Evolutionary conservation across 2,888 invertebrate species (phyloP).

Genomic region (Drosophila greeni): DNA sequence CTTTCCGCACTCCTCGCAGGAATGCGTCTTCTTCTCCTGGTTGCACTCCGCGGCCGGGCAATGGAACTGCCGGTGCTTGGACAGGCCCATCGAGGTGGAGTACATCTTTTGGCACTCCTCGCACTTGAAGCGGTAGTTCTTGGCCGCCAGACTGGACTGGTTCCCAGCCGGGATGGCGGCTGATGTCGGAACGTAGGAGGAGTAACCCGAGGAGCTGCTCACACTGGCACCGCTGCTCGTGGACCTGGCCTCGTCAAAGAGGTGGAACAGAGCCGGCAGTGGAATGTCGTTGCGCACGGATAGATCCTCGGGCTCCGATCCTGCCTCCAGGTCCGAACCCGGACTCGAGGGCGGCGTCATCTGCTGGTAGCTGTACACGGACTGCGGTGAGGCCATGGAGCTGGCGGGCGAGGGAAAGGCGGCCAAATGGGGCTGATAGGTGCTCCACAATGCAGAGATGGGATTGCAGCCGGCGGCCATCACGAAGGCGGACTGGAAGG

Average conservation of each 20-base stretch:
- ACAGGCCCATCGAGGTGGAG: slow-evolving; percentile 95
- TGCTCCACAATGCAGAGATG: slow-evolving; percentile 73
- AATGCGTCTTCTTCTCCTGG: slow-evolving; percentile 87
- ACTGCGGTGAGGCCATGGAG: slow-evolving; percentile 63
- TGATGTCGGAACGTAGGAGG: slow-evolving; percentile 34
- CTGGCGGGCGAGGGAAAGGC: slow-evolving; percentile 62
- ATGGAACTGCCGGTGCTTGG: slow-evolving; percentile 97
- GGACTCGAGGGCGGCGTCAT: slow-evolving; percentile 77
- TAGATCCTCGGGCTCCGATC: slow-evolving; percentile 77
- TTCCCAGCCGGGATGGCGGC: slow-evolving; percentile 8
- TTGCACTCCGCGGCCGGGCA: slow-evolving; percentile 91
- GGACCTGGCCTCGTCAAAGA: slow-evolving; percentile 68
- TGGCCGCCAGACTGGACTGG: slow-evolving; percentile 39
- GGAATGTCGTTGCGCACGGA: slow-evolving; percentile 77
- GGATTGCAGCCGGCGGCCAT: slow-evolving; percentile 74
- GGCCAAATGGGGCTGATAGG: slow-evolving; percentile 62
- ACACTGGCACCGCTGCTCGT: slow-evolving; percentile 36
- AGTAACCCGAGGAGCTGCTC: slow-evolving; percentile 34
- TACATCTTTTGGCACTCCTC: slow-evolving; percentile 96
- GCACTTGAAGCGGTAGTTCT: slow-evolving; percentile 87
- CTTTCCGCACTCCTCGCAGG: slow-evolving; percentile 77
- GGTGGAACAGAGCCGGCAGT: slow-evolving; percentile 74
- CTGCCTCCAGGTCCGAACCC: slow-evolving; percentile 60
- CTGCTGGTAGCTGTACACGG: slow-evolving; percentile 66
- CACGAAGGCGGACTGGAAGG: slow-evolving; percentile 72